phyloP scores from a whole-genome alignment of 1,140 invertebrate genomes.

The Lasioglossum albipes region DNA sequence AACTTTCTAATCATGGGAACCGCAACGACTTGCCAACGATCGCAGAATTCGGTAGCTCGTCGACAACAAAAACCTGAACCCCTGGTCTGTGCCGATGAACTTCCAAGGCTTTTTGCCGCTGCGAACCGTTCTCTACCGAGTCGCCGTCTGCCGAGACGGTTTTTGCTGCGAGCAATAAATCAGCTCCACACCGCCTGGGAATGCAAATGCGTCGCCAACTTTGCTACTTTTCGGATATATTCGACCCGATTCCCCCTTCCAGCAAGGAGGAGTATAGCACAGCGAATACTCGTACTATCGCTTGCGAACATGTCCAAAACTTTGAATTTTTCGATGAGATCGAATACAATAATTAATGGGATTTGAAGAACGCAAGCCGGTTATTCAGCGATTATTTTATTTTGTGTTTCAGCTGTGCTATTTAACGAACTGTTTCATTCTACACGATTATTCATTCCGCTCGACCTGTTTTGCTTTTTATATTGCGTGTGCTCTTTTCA shows the following conservation, averaged over 20 bases:
- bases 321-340: too few relatives aligned
- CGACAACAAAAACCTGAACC: not conserved
- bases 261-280: too few relatives aligned
- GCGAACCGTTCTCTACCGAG: not conserved
- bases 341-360: too few relatives aligned
- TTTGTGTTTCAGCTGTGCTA: too few relatives aligned
- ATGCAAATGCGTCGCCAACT: not conserved
- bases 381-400: too few relatives aligned
- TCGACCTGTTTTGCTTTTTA: too few relatives aligned
- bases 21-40: not conserved
- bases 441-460: too few relatives aligned
- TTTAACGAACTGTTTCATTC: too few relatives aligned
- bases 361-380: too few relatives aligned
- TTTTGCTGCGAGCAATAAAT: conserved; percentile 12
- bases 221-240: not conserved
- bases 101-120: not conserved
- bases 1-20: not conserved
- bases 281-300: too few relatives aligned
- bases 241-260: not conserved
- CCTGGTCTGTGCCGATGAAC: not conserved
- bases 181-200: not conserved
- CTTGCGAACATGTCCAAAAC: too few relatives aligned
- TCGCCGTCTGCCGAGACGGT: conserved; percentile 1
- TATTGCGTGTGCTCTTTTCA: too few relatives aligned
- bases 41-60: not conserved